A percentile compares a stretch with the other conserved stretches of the same genome.
Conservation (phyloP, 2,888 invertebrate species). For the Chaetoderma sp. region DNA sequence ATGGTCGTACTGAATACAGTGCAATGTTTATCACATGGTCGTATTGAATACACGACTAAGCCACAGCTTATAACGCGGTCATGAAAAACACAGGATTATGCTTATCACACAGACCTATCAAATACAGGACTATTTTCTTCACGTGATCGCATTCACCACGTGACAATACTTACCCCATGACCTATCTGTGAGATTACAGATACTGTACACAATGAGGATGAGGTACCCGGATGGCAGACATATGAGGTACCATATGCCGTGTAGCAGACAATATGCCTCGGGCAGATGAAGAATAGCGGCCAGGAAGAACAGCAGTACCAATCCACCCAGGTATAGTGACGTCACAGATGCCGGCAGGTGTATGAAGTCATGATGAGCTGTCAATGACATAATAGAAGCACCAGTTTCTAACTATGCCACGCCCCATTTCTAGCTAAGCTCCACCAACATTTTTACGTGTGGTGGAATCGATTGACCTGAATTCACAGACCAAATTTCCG, state of each 20-base stretch:
- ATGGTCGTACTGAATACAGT: too few species aligned
- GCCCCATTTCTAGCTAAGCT: too few species aligned
- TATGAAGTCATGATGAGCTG: too few species aligned
- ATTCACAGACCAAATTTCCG: too few species aligned
- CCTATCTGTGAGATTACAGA: conserved; percentile 61
- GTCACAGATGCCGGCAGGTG: conserved; percentile 50
- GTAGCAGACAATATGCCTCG: conserved; percentile 54
- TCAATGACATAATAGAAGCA: too few species aligned
- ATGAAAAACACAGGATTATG: neutral
- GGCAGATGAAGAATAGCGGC: conserved; percentile 53
- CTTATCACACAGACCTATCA: neutral
- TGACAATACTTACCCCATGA: conserved; percentile 56
- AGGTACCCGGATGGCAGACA: conserved; percentile 62
- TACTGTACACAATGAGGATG: conserved; percentile 58
- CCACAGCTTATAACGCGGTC: too few species aligned
- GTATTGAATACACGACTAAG: neutral
- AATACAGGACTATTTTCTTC: neutral
- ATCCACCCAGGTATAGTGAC: conserved; percentile 48
- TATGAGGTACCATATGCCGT: conserved; percentile 60
- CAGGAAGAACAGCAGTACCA: conserved; percentile 47
- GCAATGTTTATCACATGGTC: neutral
- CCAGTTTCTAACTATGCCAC: too few species aligned
- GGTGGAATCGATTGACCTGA: too few species aligned
- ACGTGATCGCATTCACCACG: too few species aligned
- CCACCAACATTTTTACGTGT: too few species aligned